Evolutionary conservation across 2,888 invertebrate species (phyloP).

Genomic region (Parasteatoda lunata): DNA sequence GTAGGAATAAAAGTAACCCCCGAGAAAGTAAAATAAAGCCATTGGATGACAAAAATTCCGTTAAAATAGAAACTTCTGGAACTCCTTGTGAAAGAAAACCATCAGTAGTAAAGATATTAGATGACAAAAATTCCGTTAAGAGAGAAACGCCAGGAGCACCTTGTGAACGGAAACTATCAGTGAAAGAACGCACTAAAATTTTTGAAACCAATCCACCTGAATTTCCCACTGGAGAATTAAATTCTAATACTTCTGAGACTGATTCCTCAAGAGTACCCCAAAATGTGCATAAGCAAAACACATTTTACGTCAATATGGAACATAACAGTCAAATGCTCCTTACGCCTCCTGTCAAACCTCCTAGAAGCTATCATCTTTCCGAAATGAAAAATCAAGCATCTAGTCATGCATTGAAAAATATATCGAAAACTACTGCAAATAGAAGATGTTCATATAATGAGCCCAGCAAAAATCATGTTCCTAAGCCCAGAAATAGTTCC

Average conservation of each 20-base stretch:
- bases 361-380: slow-evolving; percentile 33
- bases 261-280: neutral
- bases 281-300: neutral
- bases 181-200: slow-evolving; percentile 56
- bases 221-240: slow-evolving; percentile 1
- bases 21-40: neutral
- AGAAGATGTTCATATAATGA: neutral
- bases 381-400: slow-evolving; percentile 13
- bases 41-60: neutral
- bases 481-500: neutral
- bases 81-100: too few relatives aligned
- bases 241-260: neutral
- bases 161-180: slow-evolving; percentile 12
- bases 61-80: neutral
- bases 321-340: neutral
- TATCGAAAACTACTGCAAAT: neutral
- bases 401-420: neutral
- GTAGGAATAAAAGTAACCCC: slow-evolving; percentile 12
- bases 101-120: too few relatives aligned
- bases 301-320: neutral
- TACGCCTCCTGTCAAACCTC: slow-evolving; percentile 51
- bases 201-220: slow-evolving; percentile 25
- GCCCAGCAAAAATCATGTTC: neutral
- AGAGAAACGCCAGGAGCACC: neutral
- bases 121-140: too few relatives aligned